phyloP scores from a whole-genome alignment of 2,113 vertebrate species.

The Forbesichthys agassizii region DNA sequence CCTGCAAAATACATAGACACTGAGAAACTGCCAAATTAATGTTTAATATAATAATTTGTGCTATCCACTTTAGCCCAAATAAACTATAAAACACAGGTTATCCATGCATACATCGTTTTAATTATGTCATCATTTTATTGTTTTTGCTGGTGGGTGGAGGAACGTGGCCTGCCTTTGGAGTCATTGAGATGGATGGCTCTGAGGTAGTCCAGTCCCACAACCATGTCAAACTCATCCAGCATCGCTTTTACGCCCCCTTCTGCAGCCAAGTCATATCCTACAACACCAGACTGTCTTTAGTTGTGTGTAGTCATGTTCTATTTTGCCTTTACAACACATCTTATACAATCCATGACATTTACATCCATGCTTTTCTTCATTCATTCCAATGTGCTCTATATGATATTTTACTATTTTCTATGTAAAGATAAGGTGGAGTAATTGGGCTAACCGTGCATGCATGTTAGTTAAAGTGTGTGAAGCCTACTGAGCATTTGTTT shows the following conservation, averaged over 20 bases:
- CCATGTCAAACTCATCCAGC: conserved; percentile 75
- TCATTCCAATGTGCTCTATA: neutral
- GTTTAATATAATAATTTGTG: neutral
- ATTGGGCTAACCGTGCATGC: no score
- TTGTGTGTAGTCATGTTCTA: neutral
- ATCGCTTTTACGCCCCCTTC: conserved; percentile 70
- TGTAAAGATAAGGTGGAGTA: neutral
- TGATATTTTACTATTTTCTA: neutral
- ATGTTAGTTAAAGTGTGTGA: no score
- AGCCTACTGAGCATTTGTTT: no score
- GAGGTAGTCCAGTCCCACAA: conserved; percentile 76
- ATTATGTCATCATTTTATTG: neutral
- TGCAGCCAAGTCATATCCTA: conserved; percentile 77
- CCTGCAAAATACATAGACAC: conserved; percentile 51
- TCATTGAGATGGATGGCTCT: conserved; percentile 81
- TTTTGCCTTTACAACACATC: no score
- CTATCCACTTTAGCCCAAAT: neutral
- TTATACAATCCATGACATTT: no score
- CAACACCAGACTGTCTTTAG: neutral
- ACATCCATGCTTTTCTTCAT: neutral
- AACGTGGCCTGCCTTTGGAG: conserved; percentile 73
- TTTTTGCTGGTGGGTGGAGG: neutral
- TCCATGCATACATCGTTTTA: no score
- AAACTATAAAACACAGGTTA: neutral
- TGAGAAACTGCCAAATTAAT: neutral